Evolutionary conservation across 2,797 vertebrate genomes (phyloP), one percentile per base, ranked within the genome.

Genomic region (Acanthurus tractus): DNA sequence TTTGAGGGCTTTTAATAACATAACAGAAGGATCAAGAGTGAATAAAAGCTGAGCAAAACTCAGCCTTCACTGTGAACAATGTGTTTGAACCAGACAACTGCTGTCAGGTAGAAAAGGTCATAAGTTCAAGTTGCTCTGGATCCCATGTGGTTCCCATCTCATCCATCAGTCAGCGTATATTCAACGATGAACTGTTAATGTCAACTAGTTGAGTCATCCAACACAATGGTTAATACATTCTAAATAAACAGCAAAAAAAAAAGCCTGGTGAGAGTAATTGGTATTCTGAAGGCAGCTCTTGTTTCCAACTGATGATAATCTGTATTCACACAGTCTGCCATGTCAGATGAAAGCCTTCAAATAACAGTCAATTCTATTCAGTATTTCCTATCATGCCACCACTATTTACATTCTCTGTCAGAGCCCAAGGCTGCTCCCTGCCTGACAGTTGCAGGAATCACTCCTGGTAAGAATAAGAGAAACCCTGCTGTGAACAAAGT

Each of bases 261-360:
- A 62, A 0, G 40, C 74, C 88, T 50, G 55, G 52, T 74, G 81
- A 79, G 78, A 83, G 50, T 80, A 79, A 86, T 92, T 88, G 63
- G 78, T 90, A 89, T 92, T 87, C 90, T 58, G 79, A 72, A 64
- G 69, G 74, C 71, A 79, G 68, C 25, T 70, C n/a, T 36, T 65
- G 62, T 83, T 70, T 79, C 82, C 85, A 82, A 74, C 82, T 65
- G 89, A 85, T 86, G 74, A 82, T 90, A 85, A 92, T 92, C 87
- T 92, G 89, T 86, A 92, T 92, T 93, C 92, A 89, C 86, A 85
- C 73, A 78, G 85, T 85, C 83, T 87, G 84, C 78, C 82, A 73
- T 88, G 90, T 89, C 86, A 92, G 85, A 94, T 88, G 78, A 93
- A 93, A 91, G 87, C 84, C 85, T 88, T 90, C 90, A 93, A 93